These are phyloP conservation scores for Dinoponera quadriceps DNA, from an alignment of 1,140 invertebrate species.

Conservation along the genomic window DNA sequence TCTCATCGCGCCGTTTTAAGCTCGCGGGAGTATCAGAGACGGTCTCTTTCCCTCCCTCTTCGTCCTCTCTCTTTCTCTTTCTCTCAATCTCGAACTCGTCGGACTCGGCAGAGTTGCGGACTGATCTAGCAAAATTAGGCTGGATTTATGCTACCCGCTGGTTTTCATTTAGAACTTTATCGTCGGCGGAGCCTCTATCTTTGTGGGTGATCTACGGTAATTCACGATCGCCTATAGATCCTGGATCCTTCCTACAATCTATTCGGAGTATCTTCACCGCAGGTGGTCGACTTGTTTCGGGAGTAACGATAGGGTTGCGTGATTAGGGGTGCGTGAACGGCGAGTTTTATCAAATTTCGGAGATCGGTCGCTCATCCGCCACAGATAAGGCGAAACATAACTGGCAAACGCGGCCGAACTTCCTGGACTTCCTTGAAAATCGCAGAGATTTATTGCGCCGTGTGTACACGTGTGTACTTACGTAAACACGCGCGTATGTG, in stretches of 20 bases:
- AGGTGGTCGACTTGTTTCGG: slow-evolving; percentile 55
- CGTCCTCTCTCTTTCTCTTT: not conserved
- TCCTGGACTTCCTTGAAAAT: slow-evolving; percentile 21
- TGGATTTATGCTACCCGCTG: too few relatives aligned
- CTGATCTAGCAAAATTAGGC: too few relatives aligned
- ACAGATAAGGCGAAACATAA: slow-evolving; percentile 54
- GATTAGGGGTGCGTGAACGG: slow-evolving; percentile 54
- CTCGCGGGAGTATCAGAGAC: not conserved
- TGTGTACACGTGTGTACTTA: not conserved
- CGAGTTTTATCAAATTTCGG: slow-evolving; percentile 49
- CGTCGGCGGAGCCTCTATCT: slow-evolving; percentile 7
- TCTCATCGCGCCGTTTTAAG: not conserved
- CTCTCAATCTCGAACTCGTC: too few relatives aligned
- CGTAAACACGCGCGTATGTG: not conserved
- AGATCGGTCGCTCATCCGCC: not conserved
- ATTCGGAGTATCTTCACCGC: slow-evolving; percentile 48
- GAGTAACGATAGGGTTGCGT: slow-evolving; percentile 67
- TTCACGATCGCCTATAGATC: slow-evolving; percentile 33
- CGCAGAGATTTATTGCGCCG: slow-evolving; percentile 46
- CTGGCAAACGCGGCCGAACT: slow-evolving; percentile 22
- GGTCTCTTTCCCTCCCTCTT: too few relatives aligned
- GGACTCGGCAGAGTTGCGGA: too few relatives aligned
- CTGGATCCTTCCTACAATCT: slow-evolving; percentile 49
- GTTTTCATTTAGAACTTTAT: not conserved
- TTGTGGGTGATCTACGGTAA: slow-evolving; percentile 29